Evolutionary conservation across 92 coral and sea anemone species (phyloP).

Genomic region (Pocillopora meandrina): DNA sequence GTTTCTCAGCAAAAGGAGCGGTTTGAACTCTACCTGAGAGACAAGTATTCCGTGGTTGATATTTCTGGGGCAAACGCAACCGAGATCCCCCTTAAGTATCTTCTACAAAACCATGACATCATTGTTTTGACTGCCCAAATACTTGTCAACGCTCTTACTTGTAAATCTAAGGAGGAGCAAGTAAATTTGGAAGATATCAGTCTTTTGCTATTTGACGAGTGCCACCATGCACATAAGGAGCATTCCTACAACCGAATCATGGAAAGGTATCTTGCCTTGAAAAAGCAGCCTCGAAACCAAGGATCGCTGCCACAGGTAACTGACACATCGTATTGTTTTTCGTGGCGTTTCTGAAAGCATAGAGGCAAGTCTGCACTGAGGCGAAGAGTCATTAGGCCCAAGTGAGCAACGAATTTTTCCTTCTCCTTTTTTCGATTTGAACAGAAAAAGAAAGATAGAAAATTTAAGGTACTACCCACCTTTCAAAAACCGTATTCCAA

Average conservation of each 20-base stretch:
- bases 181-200: conserved; percentile 65
- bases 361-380: too few relatives aligned
- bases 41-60: conserved; percentile 72
- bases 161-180: conserved; percentile 38
- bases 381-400: too few relatives aligned
- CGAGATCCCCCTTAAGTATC: conserved; percentile 73
- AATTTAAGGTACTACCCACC: too few relatives aligned
- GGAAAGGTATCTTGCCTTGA: conserved; percentile 77
- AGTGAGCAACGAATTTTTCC: too few relatives aligned
- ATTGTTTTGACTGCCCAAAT: conserved; percentile 91
- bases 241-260: conserved; percentile 90
- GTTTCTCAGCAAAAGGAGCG: conserved; percentile 88
- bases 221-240: conserved; percentile 90
- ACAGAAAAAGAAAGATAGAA: too few relatives aligned
- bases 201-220: conserved; percentile 89
- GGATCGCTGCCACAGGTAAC: conserved; percentile 68
- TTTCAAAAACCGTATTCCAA: too few relatives aligned
- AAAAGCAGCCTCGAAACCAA: conserved; percentile 59
- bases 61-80: conserved; percentile 79
- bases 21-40: conserved; percentile 72
- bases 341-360: too few relatives aligned
- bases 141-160: conserved; percentile 76
- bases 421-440: too few relatives aligned
- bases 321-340: too few relatives aligned
- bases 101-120: conserved; percentile 61